Percentiles rank a stretch among this genome's conserved stretches.
These are phyloP conservation scores for Caranx melampygus DNA, from an alignment of 2,113 vertebrate genomes.

Conservation along the genomic window DNA sequence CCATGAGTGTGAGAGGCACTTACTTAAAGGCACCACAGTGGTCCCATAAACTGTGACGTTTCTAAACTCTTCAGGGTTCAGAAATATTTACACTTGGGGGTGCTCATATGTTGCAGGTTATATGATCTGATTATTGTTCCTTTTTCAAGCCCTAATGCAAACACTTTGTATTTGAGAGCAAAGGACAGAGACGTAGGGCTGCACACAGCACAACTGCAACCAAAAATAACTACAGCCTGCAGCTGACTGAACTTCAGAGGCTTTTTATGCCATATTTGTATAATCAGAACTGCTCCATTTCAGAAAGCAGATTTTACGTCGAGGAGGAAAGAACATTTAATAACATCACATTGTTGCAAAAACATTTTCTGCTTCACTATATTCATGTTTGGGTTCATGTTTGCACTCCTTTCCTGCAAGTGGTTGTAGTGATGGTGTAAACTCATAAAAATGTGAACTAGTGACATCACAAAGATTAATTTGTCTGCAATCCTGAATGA, in stretches of 20 bases:
- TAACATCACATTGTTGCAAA: neutral
- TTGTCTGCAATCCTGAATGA: neutral
- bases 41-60: conserved; percentile 9
- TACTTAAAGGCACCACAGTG: conserved; percentile 39
- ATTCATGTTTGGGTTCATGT: too few relatives aligned
- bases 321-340: too few relatives aligned
- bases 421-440: too few relatives aligned
- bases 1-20: conserved; percentile 42
- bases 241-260: neutral
- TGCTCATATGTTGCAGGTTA: neutral
- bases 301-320: neutral
- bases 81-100: neutral
- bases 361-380: neutral
- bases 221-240: neutral
- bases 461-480: neutral
- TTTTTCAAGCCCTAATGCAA: neutral
- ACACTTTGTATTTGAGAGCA: neutral
- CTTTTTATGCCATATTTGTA: neutral
- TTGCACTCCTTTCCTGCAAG: too few relatives aligned
- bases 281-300: neutral
- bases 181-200: neutral
- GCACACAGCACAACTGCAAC: neutral
- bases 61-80: conserved; percentile 6
- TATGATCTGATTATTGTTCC: neutral
- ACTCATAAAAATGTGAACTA: too few relatives aligned